Evolutionary conservation across 2,888 invertebrate species (phyloP).

Genomic region (Zaprionus lineosus): DNA sequence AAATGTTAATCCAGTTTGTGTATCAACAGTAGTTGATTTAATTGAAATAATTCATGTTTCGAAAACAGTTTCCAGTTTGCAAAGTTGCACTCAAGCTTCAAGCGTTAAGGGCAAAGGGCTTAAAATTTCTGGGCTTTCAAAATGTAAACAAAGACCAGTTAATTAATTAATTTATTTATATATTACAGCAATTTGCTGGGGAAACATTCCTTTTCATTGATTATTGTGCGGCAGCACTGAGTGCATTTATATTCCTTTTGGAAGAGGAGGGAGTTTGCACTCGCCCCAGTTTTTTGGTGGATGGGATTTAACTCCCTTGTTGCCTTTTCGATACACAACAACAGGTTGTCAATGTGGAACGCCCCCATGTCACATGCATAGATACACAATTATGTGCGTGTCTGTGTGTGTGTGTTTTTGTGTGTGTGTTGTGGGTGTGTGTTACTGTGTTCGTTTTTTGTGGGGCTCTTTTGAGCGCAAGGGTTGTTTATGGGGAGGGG

Average conservation of each 20-base stretch:
- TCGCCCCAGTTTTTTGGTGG: slow-evolving; percentile 5
- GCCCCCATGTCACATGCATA: slow-evolving; percentile 37
- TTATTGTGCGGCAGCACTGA: slow-evolving; percentile 24
- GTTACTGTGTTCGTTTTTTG: slow-evolving; percentile 23
- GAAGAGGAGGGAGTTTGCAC: not conserved
- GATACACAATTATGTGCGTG: slow-evolving; percentile 51
- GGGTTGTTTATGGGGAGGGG: slow-evolving; percentile 24
- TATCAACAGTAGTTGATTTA: too few species aligned
- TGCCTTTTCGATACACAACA: slow-evolving; percentile 45
- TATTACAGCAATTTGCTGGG: too few species aligned
- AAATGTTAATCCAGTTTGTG: too few species aligned
- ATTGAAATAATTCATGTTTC: too few species aligned
- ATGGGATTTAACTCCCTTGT: slow-evolving; percentile 12
- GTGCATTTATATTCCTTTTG: not conserved
- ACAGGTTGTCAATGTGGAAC: slow-evolving; percentile 67
- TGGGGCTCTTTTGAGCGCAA: slow-evolving; percentile 13
- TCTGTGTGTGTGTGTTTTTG: slow-evolving; percentile 7
- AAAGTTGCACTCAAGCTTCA: too few species aligned
- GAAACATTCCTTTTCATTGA: not conserved
- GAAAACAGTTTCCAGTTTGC: too few species aligned
- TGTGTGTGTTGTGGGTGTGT: slow-evolving; percentile 9
- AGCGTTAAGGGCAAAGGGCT: too few species aligned
- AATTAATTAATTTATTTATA: too few species aligned
- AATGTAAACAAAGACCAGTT: too few species aligned
- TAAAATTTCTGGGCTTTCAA: too few species aligned